phyloP scores from a whole-genome alignment of 2,888 invertebrate genomes.

The Agonopterix arenella region DNA sequence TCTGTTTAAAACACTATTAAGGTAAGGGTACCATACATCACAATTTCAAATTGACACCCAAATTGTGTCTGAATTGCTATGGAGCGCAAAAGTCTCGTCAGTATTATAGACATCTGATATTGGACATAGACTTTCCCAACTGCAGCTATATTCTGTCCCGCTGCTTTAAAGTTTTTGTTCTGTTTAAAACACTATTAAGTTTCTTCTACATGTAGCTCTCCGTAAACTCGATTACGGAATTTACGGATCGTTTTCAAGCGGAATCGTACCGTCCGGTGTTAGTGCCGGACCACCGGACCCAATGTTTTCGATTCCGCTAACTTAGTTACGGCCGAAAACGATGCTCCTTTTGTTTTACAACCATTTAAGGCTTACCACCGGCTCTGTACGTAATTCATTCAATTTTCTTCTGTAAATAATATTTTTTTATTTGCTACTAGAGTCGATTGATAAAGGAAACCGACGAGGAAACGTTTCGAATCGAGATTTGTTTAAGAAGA shows the following conservation, averaged over 20 bases:
- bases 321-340: conserved; percentile 10
- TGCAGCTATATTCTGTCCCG: too few relatives aligned
- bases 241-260: conserved; percentile 14
- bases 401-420: too few relatives aligned
- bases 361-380: too few relatives aligned
- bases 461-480: conserved; percentile 26
- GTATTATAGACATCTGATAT: too few relatives aligned
- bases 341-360: conserved; percentile 5
- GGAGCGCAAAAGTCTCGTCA: too few relatives aligned
- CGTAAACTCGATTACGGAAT: conserved; percentile 19
- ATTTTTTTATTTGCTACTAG: conserved; percentile 4
- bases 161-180: background rate
- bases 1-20: background rate
- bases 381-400: too few relatives aligned
- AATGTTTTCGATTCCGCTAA: conserved; percentile 16
- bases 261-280: conserved; percentile 10
- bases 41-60: too few relatives aligned
- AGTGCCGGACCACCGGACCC: conserved; percentile 13
- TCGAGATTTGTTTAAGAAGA: conserved; percentile 51
- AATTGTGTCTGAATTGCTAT: too few relatives aligned
- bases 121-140: too few relatives aligned
- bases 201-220: conserved; percentile 3
- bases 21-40: too few relatives aligned
- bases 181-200: background rate
- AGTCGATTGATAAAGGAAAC: conserved; percentile 13